Base-by-base conservation (phyloP, 2,888 invertebrate genomes). In the Ophonus ardosiacus region DNA sequence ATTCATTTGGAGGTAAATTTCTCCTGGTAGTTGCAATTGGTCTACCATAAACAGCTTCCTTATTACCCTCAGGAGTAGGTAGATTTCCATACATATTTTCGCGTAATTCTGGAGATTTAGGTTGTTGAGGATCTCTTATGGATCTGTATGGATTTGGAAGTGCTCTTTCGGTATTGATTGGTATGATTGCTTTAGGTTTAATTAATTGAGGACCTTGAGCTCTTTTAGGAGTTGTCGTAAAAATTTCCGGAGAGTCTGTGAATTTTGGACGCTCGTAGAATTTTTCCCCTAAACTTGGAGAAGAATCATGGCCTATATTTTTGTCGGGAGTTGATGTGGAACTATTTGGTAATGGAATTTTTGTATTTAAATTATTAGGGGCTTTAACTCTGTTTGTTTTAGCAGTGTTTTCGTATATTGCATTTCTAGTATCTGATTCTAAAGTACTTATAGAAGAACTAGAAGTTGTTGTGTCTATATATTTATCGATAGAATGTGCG, bases 171-270 rank as follows among this genome's bases (percentile, higher is more conserved):
- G 91, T 89, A 87, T 89, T 91, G 17, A 90, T 90, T 0, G 91
- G 91, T 78, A 91, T 90, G 57, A 90, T 86, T 31, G 91, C 91
- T 88, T 90, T 91, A 0, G 91, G 91, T 87, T 90, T 91, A 7
- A 91, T 90, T 17, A 91, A 86, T 79, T 89, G 88, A 5, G 90
- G 89, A 85, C 90, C 90, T 86, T 88, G 89, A 13, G 89, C 89
- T 79, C 90, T 86, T 0, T 90, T 90, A 3, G 90, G 90, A 0
- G 90, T 91, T 80, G 89, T 89, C 38, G 88, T 84, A 82, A 86
- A 87, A 61, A 76, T 82, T 76, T 88, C 87, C 13, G 86, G 86
- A 6, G 86, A 86, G 61, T 87, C 74, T 85, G 81, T 81, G 51
- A 78, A 81, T 13, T 85, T 85, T 21, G 85, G 85, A 18, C 85